Percentiles rank a stretch among this genome's conserved stretches.
Conservation (phyloP, 2,888 invertebrate genomes). For the Xiphydria camelus region DNA sequence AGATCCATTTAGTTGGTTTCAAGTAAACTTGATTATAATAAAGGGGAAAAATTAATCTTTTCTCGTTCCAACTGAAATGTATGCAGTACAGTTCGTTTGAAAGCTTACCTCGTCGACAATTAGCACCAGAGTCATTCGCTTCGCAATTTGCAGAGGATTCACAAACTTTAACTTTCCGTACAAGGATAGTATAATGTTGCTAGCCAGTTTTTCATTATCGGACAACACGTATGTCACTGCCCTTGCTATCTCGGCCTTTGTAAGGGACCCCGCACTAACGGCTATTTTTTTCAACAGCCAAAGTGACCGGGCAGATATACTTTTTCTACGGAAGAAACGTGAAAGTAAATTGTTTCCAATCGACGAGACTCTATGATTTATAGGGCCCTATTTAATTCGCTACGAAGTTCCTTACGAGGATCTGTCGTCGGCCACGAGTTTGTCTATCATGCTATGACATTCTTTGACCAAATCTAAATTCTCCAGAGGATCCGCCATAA, state of each 20-base stretch:
- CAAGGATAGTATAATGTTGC: slow-evolving; percentile 47
- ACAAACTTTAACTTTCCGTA: slow-evolving; percentile 33
- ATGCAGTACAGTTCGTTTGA: too few species aligned
- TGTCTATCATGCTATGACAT: slow-evolving; percentile 60
- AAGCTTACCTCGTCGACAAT: slow-evolving; percentile 70
- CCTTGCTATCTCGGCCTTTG: slow-evolving; percentile 53
- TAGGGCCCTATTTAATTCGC: neutral
- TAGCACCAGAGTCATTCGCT: slow-evolving; percentile 66
- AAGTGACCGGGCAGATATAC: slow-evolving; percentile 40
- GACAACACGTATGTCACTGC: slow-evolving; percentile 55
- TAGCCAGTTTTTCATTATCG: slow-evolving; percentile 41
- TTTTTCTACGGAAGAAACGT: too few species aligned
- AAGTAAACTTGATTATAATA: too few species aligned
- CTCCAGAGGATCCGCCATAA: slow-evolving; percentile 65
- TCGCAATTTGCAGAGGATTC: slow-evolving; percentile 54
- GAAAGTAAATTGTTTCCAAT: slow-evolving; percentile 37
- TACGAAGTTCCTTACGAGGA: slow-evolving; percentile 10
- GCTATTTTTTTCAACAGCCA: slow-evolving; percentile 58
- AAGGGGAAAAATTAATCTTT: too few species aligned
- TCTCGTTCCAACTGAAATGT: too few species aligned
- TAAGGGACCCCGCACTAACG: slow-evolving; percentile 51
- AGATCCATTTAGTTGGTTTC: too few species aligned
- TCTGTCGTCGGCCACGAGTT: slow-evolving; percentile 55
- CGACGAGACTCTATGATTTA: slow-evolving; percentile 28
- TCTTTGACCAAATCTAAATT: slow-evolving; percentile 52